Evolutionary conservation across 2,113 vertebrate genomes (phyloP).

Genomic region (Pagrus major): DNA sequence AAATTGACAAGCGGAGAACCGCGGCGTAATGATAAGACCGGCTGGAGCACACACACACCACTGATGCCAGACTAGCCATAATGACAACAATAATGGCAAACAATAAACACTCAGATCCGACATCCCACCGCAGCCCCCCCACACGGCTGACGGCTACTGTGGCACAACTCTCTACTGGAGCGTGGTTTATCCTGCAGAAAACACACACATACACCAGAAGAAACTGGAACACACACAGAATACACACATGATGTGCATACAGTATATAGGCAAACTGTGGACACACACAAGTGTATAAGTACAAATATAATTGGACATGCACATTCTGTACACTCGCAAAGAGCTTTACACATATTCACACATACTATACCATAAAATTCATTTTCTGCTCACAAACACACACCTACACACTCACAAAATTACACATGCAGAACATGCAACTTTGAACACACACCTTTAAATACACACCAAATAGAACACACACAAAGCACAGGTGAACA

Average conservation of each 20-base stretch:
- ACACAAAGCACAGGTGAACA: neutral
- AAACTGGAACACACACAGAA: neutral
- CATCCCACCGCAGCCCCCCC: constrained; percentile 20
- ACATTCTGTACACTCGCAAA: neutral
- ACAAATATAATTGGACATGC: constrained; percentile 16
- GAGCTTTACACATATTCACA: constrained; percentile 1
- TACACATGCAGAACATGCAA: constrained; percentile 16
- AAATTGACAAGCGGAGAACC: constrained; percentile 75
- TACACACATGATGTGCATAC: neutral
- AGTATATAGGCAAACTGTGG: neutral
- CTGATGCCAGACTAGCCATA: constrained; percentile 51
- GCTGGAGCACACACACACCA: constrained; percentile 39
- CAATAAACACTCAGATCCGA: constrained; percentile 63
- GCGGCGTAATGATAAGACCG: constrained; percentile 63
- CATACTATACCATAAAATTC: neutral
- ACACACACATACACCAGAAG: neutral
- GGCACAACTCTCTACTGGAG: constrained; percentile 21
- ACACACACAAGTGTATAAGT: constrained; percentile 14
- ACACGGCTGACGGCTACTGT: constrained; percentile 23
- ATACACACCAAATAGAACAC: neutral
- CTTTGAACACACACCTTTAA: neutral
- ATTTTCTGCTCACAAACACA: neutral
- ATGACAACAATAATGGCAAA: constrained; percentile 77
- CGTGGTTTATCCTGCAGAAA: constrained; percentile 5
- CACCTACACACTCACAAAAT: neutral